These are phyloP conservation scores for Zalophus californianus DNA, from an alignment of 2,797 vertebrate species.

Conservation along the genomic window DNA sequence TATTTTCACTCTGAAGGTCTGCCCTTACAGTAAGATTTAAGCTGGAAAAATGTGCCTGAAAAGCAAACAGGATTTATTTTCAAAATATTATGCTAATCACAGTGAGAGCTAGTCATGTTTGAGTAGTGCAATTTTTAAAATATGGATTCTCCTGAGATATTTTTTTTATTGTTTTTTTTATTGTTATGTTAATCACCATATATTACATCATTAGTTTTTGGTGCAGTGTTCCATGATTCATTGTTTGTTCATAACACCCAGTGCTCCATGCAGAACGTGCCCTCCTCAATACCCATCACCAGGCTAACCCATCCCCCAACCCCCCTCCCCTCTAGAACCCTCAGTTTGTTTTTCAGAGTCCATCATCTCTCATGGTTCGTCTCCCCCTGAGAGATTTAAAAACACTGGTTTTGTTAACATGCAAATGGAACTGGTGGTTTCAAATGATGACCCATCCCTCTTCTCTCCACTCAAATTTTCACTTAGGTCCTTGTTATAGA, in stretches of 20 bases:
- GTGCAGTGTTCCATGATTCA: too few species aligned
- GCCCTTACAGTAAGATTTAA: constrained; percentile 91
- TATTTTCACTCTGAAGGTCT: constrained; percentile 88
- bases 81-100: neutral
- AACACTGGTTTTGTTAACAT: neutral
- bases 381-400: neutral
- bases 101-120: neutral
- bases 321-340: too few species aligned
- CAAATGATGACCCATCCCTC: neutral
- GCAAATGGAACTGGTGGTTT: neutral
- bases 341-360: too few species aligned
- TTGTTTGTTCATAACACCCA: too few species aligned
- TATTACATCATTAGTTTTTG: too few species aligned
- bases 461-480: neutral
- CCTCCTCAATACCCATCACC: too few species aligned
- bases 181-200: too few species aligned
- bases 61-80: constrained; percentile 41
- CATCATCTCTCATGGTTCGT: too few species aligned
- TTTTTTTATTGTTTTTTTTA: too few species aligned
- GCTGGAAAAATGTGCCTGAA: constrained; percentile 92
- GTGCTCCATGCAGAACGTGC: too few species aligned
- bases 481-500: neutral
- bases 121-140: neutral
- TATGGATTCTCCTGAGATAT: neutral
- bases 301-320: too few species aligned